Evolutionary conservation across 2,113 vertebrate species (phyloP).

Genomic region (Calyptommatus sinebrachiatus): DNA sequence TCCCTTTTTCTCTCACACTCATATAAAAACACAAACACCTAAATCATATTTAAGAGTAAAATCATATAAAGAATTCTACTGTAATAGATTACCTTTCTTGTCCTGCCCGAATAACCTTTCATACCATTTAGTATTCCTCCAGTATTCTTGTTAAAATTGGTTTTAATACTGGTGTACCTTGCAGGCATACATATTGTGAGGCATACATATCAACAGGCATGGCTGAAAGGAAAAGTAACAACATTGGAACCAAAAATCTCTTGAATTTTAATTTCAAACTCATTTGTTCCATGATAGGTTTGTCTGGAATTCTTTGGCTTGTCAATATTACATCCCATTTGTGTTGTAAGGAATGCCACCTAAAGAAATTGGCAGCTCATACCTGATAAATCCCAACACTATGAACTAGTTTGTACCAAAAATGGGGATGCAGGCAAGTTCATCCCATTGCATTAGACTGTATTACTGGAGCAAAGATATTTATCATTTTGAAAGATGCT

Average conservation of each 20-base stretch:
- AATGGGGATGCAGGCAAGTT: slow-evolving; percentile 52
- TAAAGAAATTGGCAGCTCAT: slow-evolving; percentile 29
- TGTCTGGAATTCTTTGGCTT: slow-evolving; percentile 33
- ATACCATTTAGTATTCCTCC: neutral
- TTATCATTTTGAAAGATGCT: slow-evolving; percentile 67
- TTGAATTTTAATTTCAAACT: slow-evolving; percentile 2
- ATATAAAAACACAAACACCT: neutral
- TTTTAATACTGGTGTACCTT: neutral
- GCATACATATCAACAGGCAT: slow-evolving; percentile 8
- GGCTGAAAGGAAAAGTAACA: neutral
- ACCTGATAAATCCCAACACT: slow-evolving; percentile 44
- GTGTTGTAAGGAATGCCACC: slow-evolving; percentile 11
- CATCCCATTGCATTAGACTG: slow-evolving; percentile 7
- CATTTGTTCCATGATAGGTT: neutral
- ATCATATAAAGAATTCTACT: neutral
- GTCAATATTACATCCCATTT: slow-evolving; percentile 11
- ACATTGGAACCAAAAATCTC: neutral
- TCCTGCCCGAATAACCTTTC: neutral
- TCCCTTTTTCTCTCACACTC: too few relatives aligned
- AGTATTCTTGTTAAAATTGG: neutral
- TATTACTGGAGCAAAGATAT: slow-evolving; percentile 58
- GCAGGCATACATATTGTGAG: too few relatives aligned
- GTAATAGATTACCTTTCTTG: neutral
- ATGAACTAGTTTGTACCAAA: slow-evolving; percentile 57
- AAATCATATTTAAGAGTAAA: too few relatives aligned